Conservation (phyloP, 2,113 vertebrate genomes). For the Chaenocephalus aceratus region DNA sequence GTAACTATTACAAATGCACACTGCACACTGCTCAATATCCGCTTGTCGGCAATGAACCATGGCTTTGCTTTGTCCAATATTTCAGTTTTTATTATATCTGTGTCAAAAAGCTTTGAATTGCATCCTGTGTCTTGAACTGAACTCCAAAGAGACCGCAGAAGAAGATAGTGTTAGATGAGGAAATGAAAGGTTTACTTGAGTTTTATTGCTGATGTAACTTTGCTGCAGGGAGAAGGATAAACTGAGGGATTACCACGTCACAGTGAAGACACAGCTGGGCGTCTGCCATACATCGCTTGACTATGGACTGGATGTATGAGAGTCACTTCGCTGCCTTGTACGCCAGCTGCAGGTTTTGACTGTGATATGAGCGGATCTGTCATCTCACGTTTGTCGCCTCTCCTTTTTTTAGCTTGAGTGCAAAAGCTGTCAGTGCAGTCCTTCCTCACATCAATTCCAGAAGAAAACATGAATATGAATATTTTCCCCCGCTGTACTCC, state of each 20-base stretch:
- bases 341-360: not conserved
- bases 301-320: not conserved
- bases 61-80: not conserved
- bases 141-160: not conserved
- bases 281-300: not conserved
- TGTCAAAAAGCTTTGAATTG: constrained; percentile 1
- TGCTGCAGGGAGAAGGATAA: constrained; percentile 4
- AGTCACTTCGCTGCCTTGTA: not conserved
- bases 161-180: constrained; percentile 2
- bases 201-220: constrained; percentile 8
- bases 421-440: not conserved
- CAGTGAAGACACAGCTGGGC: not conserved
- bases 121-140: constrained; percentile 20
- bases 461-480: constrained; percentile 19
- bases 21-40: not conserved
- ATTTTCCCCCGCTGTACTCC: not conserved
- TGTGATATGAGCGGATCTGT: constrained; percentile 16
- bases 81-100: not conserved
- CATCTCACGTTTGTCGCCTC: not conserved
- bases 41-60: not conserved
- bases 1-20: not conserved
- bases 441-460: constrained; percentile 4
- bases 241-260: not conserved
- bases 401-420: not conserved
- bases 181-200: constrained; percentile 22